Percentiles rank a stretch among this genome's conserved stretches.
Evolutionary conservation across 2,113 vertebrate species (phyloP).

Genomic region (Oreochromis spilurus): DNA sequence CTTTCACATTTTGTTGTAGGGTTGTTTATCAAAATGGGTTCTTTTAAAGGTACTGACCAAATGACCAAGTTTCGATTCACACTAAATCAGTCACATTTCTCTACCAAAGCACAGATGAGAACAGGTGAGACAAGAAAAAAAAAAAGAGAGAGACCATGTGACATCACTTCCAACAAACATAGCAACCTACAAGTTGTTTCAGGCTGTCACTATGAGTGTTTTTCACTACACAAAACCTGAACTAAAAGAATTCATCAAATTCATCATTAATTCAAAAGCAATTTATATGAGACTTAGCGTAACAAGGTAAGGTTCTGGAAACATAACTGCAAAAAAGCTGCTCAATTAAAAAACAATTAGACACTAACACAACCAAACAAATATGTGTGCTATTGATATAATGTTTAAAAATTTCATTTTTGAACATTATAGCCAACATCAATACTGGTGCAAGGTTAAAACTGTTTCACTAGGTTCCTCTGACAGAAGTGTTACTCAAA

Average conservation of each 20-base stretch:
- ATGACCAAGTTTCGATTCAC: not conserved
- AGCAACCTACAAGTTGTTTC: not conserved
- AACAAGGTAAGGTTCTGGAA: not conserved
- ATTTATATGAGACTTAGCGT: not conserved
- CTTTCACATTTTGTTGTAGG: not conserved
- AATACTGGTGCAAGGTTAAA: not conserved
- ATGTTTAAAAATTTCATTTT: not conserved
- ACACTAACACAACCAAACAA: not conserved
- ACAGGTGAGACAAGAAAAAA: not conserved
- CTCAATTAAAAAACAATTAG: not conserved
- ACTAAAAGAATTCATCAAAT: not conserved
- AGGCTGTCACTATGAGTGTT: not conserved
- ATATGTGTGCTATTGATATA: not conserved
- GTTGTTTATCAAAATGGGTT: not conserved
- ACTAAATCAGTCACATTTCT: not conserved
- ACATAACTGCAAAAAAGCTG: not conserved
- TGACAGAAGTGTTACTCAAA: not conserved
- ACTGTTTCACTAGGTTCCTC: not conserved
- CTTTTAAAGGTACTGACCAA: not conserved
- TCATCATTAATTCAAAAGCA: not conserved
- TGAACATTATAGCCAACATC: not conserved
- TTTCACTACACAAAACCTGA: not conserved
- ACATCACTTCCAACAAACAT: not conserved
- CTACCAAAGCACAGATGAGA: not conserved
- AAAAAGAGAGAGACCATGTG: not conserved